phyloP scores from a whole-genome alignment of 2,797 vertebrate genomes.

The Amphiprion clarkii region DNA sequence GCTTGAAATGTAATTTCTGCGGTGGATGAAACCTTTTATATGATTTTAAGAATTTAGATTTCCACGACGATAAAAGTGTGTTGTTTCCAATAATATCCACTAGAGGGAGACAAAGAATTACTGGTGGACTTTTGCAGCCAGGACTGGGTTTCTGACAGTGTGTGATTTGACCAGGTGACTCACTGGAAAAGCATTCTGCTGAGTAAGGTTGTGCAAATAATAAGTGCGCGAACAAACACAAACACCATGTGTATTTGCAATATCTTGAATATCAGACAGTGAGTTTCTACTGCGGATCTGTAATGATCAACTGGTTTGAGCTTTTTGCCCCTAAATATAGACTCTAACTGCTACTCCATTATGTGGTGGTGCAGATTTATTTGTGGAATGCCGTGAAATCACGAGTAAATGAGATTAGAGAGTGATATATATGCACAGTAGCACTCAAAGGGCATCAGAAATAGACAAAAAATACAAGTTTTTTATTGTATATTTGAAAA shows the following conservation, averaged over 20 bases:
- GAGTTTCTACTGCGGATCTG: background rate
- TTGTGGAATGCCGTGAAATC: too few species aligned
- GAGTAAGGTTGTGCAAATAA: background rate
- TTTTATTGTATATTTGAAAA: too few species aligned
- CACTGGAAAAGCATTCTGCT: background rate
- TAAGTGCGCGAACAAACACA: background rate
- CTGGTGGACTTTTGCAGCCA: background rate
- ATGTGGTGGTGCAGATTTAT: too few species aligned
- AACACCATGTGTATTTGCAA: background rate
- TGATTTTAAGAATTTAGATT: rapidly evolving
- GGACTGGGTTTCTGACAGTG: background rate
- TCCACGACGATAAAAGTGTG: background rate
- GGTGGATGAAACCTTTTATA: too few species aligned
- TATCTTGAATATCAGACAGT: background rate
- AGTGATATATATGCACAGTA: too few species aligned
- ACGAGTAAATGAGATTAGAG: too few species aligned
- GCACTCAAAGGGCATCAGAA: too few species aligned
- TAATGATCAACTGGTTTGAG: background rate
- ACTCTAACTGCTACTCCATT: too few species aligned
- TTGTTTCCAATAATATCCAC: constrained; percentile 33
- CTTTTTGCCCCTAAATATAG: too few species aligned
- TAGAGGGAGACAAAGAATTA: constrained; percentile 75
- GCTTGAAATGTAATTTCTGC: too few species aligned
- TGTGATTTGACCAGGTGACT: constrained; percentile 5
- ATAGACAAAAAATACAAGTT: too few species aligned